Percentiles rank a stretch among this genome's conserved stretches.
These are phyloP conservation scores for Crocidura indochinensis DNA, from an alignment of 2,797 vertebrate genomes.

Conservation along the genomic window DNA sequence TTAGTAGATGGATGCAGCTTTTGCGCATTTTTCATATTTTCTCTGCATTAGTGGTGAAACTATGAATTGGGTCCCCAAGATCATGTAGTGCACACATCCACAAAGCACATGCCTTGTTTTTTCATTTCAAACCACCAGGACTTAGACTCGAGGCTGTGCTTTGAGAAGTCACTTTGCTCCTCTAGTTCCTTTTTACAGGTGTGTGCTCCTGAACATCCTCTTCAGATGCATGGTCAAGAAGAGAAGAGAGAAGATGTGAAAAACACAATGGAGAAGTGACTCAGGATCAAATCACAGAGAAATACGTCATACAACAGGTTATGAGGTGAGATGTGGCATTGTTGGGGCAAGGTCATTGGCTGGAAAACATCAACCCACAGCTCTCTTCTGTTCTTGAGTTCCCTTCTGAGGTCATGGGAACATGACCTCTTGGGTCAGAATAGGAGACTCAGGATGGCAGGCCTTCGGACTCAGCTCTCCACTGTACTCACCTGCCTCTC, in stretches of 20 bases:
- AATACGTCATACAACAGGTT: rapidly evolving
- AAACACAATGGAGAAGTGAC: neutral
- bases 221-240: neutral
- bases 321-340: neutral
- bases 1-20: neutral
- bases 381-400: neutral
- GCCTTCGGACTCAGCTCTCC: neutral
- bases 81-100: neutral
- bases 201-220: neutral
- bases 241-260: neutral
- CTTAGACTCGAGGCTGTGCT: neutral
- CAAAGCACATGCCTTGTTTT: rapidly evolving
- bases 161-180: rapidly evolving
- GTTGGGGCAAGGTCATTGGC: neutral
- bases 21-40: neutral
- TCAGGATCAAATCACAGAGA: neutral
- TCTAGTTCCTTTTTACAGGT: neutral
- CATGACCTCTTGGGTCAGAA: neutral
- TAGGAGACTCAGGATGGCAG: neutral
- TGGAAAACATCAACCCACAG: too few species aligned
- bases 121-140: neutral
- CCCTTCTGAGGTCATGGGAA: neutral
- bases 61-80: neutral
- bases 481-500: neutral
- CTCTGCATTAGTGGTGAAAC: neutral